A percentile compares a stretch with the other conserved stretches of the same genome.
These are phyloP conservation scores for Sepioteuthis lessoniana DNA, from an alignment of 2,888 invertebrate species.

Conservation along the genomic window DNA sequence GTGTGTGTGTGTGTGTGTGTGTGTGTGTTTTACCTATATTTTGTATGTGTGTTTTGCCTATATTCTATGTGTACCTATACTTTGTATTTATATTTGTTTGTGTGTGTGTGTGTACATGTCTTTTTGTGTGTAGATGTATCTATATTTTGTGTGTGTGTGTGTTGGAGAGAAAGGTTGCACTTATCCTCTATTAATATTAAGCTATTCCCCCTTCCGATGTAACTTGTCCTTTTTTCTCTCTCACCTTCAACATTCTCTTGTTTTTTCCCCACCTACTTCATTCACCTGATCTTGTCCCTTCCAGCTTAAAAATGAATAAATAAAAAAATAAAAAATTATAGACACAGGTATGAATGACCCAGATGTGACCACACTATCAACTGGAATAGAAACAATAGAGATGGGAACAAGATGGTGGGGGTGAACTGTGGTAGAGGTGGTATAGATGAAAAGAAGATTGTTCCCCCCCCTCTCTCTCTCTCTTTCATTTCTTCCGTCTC, in stretches of 20 bases:
- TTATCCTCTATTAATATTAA: not conserved
- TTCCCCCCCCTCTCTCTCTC: not conserved
- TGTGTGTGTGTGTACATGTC: too few relatives aligned
- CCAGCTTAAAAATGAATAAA: not conserved
- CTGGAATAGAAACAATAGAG: not conserved
- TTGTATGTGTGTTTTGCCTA: too few relatives aligned
- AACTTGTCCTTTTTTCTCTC: not conserved
- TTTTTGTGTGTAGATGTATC: not conserved
- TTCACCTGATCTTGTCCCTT: not conserved
- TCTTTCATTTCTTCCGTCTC: not conserved
- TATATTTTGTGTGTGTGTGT: not conserved
- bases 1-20: too few relatives aligned
- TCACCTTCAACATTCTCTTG: not conserved
- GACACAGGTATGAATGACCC: slow-evolving; percentile 12
- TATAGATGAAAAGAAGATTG: not conserved
- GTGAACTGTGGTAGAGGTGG: too few relatives aligned
- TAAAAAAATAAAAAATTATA: not conserved
- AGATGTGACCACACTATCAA: slow-evolving; percentile 8
- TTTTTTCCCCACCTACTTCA: not conserved
- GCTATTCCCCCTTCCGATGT: not conserved
- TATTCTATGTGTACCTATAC: not conserved
- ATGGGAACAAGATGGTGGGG: not conserved
- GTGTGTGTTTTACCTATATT: too few relatives aligned
- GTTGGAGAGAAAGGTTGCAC: not conserved
- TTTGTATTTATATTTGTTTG: not conserved